Evolutionary conservation across 92 coral and sea anemone species (phyloP), one percentile per base, ranked within the genome.

Genomic region (Epizoanthus rinbou): DNA sequence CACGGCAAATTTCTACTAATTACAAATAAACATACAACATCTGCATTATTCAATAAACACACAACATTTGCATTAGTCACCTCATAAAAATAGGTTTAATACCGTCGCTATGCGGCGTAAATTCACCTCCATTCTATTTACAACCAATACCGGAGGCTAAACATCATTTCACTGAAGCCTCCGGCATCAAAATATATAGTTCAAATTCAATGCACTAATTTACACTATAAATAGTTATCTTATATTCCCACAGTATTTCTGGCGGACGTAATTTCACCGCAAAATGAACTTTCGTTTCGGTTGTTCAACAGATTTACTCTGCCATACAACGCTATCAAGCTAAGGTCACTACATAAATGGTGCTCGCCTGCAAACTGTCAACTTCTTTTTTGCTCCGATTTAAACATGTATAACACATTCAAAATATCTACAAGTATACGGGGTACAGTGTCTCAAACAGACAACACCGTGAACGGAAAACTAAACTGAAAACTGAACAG

Each of bases 211-310:
- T 47, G 6, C 53, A 47, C 53, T 47, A 19, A 73, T 75, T 75
- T 75, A 75, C 80, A 75, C 80, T 75, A 57, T 75, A 75, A 75
- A 75, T 75, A 75, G 66, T 75, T 17, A 17, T 56, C 33, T 25
- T 58, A 31, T 31, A 75, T 16, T 75, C 53, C 68, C 80, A 57
- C 67, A 18, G 45, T 56, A 19, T 58, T 8, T 33, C 37, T 11
- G 6, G 15, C 39, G 69, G 69, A 64, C 33, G 13, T 6, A 45
- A 24, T 74, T 74, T 28, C 21, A 74, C 24, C 53, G 76, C 66
- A 57, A 2, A 17, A 24, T 18, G 31, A 57, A 75, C 47, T 57
- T 16, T 57, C 22, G 8, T n/a, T 56, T 17, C 9, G 37, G 45
- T 17, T 75, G 31, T 75, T 17, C 10, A 23, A 28, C 18, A 75